Base-by-base conservation (phyloP, 2,888 invertebrate genomes). In the Biston betularia region DNA sequence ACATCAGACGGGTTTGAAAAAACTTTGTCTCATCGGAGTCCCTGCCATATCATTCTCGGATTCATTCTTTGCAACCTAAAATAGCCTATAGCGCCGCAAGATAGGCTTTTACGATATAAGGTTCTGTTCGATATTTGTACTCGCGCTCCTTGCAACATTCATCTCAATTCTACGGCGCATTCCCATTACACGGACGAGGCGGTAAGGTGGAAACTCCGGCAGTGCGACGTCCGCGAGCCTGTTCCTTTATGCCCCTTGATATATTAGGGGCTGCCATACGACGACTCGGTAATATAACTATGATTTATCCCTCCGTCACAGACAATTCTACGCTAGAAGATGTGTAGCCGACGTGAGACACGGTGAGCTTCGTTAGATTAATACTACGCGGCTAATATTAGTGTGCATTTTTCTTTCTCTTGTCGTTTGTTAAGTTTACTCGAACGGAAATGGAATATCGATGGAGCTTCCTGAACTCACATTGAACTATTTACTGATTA, bases 251-350 rank as follows among this genome's bases (percentile, higher is more conserved):
- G 75, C 83, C 78, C 73, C 80, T 84, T 89, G 88, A 89, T 88
- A 86, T 89, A 89, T 89, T 87, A 86, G 82, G 72, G 79, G 71
- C 82, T 74, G 76, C 82, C 81, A 80, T 81, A 85, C 81, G 80
- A 84, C 83, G 87, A 88, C 86, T 88, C 82, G 77, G 85, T 87
- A 88, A 89, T 87, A 89, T 86, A 77, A 81, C 84, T 82, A 85
- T 87, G 88, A 89, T 90, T 89, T 88, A 89, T 88, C 77, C 82
- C 69, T 73, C 70, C 75, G 83, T 82, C 84, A 73, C 75, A 81
- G 79, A 84, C 81, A 85, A 86, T 83, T 81, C 83, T 80, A 80
- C 77, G 81, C 74, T 77, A 80, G 77, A 77, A 84, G 85, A 85
- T 81, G 82, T 83, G 83, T 82, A 83, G 82, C 80, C 80, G 78